Conservation (phyloP, 2,888 invertebrate genomes). For the Sisyra nigra region DNA sequence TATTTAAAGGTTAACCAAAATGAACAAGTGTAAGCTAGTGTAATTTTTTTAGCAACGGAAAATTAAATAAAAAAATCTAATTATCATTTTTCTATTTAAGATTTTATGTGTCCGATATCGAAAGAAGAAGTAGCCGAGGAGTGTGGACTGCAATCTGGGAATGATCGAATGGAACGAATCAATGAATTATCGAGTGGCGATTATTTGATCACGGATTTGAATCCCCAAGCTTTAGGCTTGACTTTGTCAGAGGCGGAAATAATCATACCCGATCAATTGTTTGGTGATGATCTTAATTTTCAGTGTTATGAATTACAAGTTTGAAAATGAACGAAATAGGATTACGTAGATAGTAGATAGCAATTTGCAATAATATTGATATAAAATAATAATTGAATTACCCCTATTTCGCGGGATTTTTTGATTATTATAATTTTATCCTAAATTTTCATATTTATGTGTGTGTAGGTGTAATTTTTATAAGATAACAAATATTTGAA, state of each 20-base stretch:
- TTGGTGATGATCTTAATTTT: conserved; percentile 33
- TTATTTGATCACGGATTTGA: conserved; percentile 35
- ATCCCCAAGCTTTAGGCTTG: conserved; percentile 31
- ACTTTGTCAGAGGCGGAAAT: conserved; percentile 33
- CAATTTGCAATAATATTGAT: too few species aligned
- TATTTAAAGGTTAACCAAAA: too few species aligned
- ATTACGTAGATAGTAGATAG: not conserved
- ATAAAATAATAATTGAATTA: too few species aligned
- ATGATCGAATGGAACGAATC: not conserved
- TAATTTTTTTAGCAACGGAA: too few species aligned
- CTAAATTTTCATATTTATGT: too few species aligned
- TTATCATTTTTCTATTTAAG: conserved; percentile 18
- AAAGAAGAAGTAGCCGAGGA: conserved; percentile 65
- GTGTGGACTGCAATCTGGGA: conserved; percentile 44
- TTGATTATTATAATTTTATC: too few species aligned
- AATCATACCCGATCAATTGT: conserved; percentile 30
- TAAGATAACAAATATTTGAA: too few species aligned
- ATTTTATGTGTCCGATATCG: conserved; percentile 46
- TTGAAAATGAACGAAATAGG: conserved; percentile 3
- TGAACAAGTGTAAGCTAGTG: too few species aligned
- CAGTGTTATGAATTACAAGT: conserved; percentile 32
- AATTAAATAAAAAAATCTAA: too few species aligned
- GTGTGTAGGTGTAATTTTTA: too few species aligned
- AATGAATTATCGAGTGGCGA: conserved; percentile 19
- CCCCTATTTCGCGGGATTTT: too few species aligned